phyloP scores from a whole-genome alignment of 2,113 vertebrate species.

The Meles meles region DNA sequence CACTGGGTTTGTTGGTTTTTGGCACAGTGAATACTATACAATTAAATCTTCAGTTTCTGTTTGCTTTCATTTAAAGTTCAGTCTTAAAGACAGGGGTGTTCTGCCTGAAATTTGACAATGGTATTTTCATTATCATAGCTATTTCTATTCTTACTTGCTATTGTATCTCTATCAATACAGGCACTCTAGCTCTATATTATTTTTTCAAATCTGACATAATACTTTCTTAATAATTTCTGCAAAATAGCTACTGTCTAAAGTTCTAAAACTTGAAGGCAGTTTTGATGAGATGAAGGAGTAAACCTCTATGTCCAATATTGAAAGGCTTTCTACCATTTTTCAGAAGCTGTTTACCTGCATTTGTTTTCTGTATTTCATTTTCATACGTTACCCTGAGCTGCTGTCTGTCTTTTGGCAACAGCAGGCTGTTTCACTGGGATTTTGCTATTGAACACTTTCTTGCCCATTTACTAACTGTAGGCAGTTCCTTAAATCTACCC shows the following conservation, averaged over 20 bases:
- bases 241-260: neutral
- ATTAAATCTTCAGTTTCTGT: neutral
- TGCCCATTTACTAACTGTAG: neutral
- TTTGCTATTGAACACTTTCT: neutral
- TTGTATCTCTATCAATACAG: neutral
- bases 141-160: neutral
- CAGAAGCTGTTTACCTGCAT: neutral
- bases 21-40: neutral
- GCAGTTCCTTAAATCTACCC: neutral
- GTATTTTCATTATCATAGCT: neutral
- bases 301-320: neutral
- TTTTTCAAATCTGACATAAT: neutral
- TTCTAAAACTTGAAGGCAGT: neutral
- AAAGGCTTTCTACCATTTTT: neutral
- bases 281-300: neutral
- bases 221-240: neutral
- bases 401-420: neutral
- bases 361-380: constrained; percentile 11
- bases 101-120: neutral
- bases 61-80: constrained; percentile 12
- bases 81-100: neutral
- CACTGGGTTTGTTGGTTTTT: neutral
- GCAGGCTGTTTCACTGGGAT: neutral
- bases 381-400: neutral
- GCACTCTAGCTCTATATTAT: neutral